Percentiles rank a stretch among this genome's conserved stretches.
phyloP scores from a whole-genome alignment of 2,888 invertebrate species.

The Syrphus vitripennis region DNA sequence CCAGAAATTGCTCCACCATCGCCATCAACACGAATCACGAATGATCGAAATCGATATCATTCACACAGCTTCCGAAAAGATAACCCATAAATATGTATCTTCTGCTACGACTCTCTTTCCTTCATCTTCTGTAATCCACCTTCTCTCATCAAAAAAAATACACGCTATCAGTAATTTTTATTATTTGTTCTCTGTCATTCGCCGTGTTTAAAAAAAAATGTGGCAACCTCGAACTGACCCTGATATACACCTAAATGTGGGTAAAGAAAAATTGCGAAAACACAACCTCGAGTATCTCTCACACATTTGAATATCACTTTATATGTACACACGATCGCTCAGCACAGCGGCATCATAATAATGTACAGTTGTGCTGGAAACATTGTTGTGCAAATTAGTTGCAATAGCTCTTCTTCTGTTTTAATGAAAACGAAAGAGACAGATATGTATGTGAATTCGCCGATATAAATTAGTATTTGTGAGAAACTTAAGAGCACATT shows the following conservation, averaged over 20 bases:
- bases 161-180: slow-evolving; percentile 45
- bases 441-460: not conserved
- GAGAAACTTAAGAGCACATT: slow-evolving; percentile 26
- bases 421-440: slow-evolving; percentile 70
- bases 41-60: slow-evolving; percentile 30
- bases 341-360: not conserved
- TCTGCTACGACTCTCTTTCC: not conserved
- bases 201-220: slow-evolving; percentile 71
- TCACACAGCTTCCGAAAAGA: slow-evolving; percentile 60
- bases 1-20: slow-evolving; percentile 36
- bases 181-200: slow-evolving; percentile 56
- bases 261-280: slow-evolving; percentile 72
- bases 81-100: slow-evolving; percentile 25
- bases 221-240: slow-evolving; percentile 81
- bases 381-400: slow-evolving; percentile 67
- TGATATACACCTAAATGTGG: slow-evolving; percentile 75
- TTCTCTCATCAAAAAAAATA: slow-evolving; percentile 7
- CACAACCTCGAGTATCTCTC: slow-evolving; percentile 66
- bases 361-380: slow-evolving; percentile 35
- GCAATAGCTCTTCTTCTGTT: slow-evolving; percentile 29
- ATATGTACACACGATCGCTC: not conserved
- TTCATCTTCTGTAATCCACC: not conserved
- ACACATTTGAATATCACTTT: slow-evolving; percentile 29
- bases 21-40: not conserved
- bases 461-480: slow-evolving; percentile 21